Base-by-base conservation (phyloP, 2,797 vertebrate species). In the Holocentrus rufus region DNA sequence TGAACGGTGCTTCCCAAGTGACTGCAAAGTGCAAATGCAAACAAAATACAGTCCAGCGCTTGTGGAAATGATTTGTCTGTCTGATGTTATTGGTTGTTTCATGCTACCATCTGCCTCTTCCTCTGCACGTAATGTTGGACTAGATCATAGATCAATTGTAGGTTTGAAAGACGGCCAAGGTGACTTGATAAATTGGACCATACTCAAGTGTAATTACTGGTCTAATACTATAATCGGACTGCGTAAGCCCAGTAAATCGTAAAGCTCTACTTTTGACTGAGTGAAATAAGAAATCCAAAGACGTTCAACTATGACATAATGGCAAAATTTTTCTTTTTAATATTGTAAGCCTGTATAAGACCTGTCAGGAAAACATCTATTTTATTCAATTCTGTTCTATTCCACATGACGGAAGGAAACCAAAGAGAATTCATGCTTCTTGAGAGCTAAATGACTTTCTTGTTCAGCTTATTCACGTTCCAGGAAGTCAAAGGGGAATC, bases 101-200 rank as follows among this genome's bases (percentile, higher is more conserved):
- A 18, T 42, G 36, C 13, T 13, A n/a, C 56, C 30, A 15, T 7
- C 14, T 56, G 22, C 11, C 5, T 23, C 7, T 47, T 47, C 27
- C 7, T 5, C 15, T 56, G 54, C 46, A 57, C 70, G 59, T 78
- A 53, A 52, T 49, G 57, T 39, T 42, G 50, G 62, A 58, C 2
- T 18, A 20, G 18, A 46, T 56, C 52, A n/a, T 72, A 20, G 1
- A 4, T 14, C 23, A 54, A 52, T 61, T 53, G 59, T 62, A 57
- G 74, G 47, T 75, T 76, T 70, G 60, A 69, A 5, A 50, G 30
- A 55, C 56, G 52, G 78, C 65, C 20, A n/a, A 60, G 71, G 46
- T 31, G 50, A 63, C 57, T 30, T 30, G 50, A 76, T 70, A 7
- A 61, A 74, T 39, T 34, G 62, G 65, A 27, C 39, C 50, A 15